Evolutionary conservation across 1,140 invertebrate genomes (phyloP).

Genomic region (Heliothis subflexa): DNA sequence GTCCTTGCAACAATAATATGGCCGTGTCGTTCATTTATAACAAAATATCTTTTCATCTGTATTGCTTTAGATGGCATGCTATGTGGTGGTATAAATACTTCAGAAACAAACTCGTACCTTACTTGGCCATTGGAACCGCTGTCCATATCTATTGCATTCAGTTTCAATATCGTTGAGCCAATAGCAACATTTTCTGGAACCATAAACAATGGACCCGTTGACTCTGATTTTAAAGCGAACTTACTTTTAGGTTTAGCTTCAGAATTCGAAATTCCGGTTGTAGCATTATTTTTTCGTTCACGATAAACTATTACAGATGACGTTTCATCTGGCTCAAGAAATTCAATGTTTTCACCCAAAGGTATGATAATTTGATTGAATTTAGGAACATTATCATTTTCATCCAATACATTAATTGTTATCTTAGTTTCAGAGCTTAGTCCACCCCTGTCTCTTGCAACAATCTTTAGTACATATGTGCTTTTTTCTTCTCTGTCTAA

Average conservation of each 20-base stretch:
- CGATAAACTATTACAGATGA: constrained; percentile 79
- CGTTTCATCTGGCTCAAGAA: constrained; percentile 87
- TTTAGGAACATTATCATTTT: constrained; percentile 94
- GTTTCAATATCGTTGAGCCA: constrained; percentile 91
- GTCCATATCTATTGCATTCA: constrained; percentile 94
- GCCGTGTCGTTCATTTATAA: constrained; percentile 90
- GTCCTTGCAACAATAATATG: constrained; percentile 92
- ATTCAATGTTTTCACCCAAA: constrained; percentile 88
- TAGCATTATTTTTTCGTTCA: constrained; percentile 73
- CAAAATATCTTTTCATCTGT: constrained; percentile 89
- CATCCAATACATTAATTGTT: constrained; percentile 91
- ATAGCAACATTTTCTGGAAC: constrained; percentile 93
- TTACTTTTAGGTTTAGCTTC: constrained; percentile 85
- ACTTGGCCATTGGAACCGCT: constrained; percentile 91
- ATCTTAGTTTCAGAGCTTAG: constrained; percentile 90
- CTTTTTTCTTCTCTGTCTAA: constrained; percentile 92
- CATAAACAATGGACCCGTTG: constrained; percentile 87
- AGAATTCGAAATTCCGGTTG: constrained; percentile 67
- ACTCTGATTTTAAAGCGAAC: constrained; percentile 79
- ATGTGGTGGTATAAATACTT: constrained; percentile 87
- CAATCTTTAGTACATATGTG: constrained; percentile 89
- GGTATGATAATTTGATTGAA: constrained; percentile 90
- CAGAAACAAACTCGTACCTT: constrained; percentile 91
- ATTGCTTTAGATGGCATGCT: constrained; percentile 75
- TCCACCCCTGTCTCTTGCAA: constrained; percentile 92